Base-by-base conservation (phyloP, 2,888 invertebrate species). In the Drosophila paranaensis region DNA sequence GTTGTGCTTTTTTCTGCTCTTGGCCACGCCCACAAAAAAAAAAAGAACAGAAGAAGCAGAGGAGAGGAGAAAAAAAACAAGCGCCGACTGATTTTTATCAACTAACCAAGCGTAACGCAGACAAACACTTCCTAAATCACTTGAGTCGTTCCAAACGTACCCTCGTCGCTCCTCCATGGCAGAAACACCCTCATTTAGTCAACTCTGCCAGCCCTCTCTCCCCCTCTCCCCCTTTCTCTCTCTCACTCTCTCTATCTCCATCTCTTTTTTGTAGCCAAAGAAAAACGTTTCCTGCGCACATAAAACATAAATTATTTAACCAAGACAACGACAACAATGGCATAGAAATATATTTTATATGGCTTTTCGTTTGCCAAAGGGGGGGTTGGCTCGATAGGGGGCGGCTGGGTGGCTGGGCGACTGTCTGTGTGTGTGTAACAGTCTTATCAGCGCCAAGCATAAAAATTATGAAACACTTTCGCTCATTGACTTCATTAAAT, bases 51-150 rank as follows among this genome's bases (percentile, higher is more conserved):
- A 20, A 20, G 20, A 20, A 20, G 20, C 20, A 20, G 20, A 20
- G 20, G 27, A 27, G 27, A 27, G 6, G 27, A 27, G 27, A 11
- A 61, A 37, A 66, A 71, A 54, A 39, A 67, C 71, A 70, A 77
- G 60, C 73, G 76, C 76, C 81, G 84, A 82, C 84, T 82, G 91
- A 91, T 91, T 91, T 90, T 84, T 91, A 91, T 91, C 91, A 89
- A 89, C 91, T 91, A 91, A 89, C 91, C 91, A 91, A 90, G 91
- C 91, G 89, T 89, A 89, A 90, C 89, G 83, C 83, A 86, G 83
- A 88, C 89, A 91, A 91, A 91, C 91, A 91, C 91, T 91, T 91
- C 90, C 91, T 91, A 91, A 91, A 91, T 91, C 91, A 91, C 89
- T 89, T 82, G 84, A 81, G 76, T 81, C 64, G 77, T 63, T 75